phyloP scores from a whole-genome alignment of 2,888 invertebrate genomes.

The Mystacides longicornis region DNA sequence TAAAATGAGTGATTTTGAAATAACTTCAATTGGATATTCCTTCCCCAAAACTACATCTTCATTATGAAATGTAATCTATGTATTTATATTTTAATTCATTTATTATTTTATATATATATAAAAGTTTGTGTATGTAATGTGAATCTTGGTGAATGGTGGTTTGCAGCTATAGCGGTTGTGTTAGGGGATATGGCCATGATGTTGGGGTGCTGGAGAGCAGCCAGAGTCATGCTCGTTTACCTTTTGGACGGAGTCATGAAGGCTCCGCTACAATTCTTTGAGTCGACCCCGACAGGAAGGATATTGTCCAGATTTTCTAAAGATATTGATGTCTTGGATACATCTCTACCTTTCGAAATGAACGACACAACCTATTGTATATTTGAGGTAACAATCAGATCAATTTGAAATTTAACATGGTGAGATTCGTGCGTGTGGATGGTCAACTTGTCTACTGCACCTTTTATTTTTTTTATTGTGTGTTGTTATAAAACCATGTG shows the following conservation, averaged over 20 bases:
- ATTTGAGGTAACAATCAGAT: constrained; percentile 70
- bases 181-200: constrained; percentile 60
- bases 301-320: constrained; percentile 67
- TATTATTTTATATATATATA: too few species aligned
- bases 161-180: constrained; percentile 62
- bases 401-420: too few species aligned
- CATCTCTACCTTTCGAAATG: constrained; percentile 57
- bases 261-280: constrained; percentile 69
- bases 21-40: too few species aligned
- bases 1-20: too few species aligned
- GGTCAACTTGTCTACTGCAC: too few species aligned
- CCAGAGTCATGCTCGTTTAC: constrained; percentile 50
- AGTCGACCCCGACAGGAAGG: constrained; percentile 69
- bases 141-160: constrained; percentile 36
- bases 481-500: too few species aligned
- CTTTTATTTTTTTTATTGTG: too few species aligned
- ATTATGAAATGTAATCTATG: too few species aligned
- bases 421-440: too few species aligned
- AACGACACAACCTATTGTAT: constrained; percentile 62
- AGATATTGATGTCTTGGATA: constrained; percentile 68
- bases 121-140: constrained; percentile 1
- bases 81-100: too few species aligned
- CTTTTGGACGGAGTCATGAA: constrained; percentile 56
- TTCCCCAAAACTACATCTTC: too few species aligned
- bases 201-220: constrained; percentile 63